Evolutionary conservation across 2,888 invertebrate genomes (phyloP), one percentile per base, ranked within the genome.

Genomic region (Heliconius cydno): DNA sequence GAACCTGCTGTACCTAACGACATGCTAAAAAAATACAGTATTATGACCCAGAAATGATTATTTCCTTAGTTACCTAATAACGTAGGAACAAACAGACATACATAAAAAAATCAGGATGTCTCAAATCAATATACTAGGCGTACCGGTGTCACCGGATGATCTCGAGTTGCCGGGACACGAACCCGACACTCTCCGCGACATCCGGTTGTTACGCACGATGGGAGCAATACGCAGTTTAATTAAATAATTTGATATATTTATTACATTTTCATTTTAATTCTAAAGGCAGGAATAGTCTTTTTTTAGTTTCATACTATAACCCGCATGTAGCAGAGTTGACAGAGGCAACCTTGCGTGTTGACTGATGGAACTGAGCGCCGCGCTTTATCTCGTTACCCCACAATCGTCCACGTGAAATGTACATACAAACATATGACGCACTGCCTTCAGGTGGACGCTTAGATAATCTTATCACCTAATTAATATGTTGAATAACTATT

Each of bases 131-230:
- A 60, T 10, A 3, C 60, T n/a, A 60, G 22, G 15, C 65, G 65
- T 25, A 28, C 28, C 38, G 77, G 75, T 75, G 46, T 30, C 75
- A 66, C 75, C 75, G 71, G 70, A 72, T 66, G 73, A 78, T 80
- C 72, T 80, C 76, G 80, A 71, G 77, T 80, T 66, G 80, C 80
- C 78, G 78, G 80, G 81, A 79, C 63, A 81, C 79, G 81, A 82
- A 83, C 81, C 72, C 72, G 82, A 84, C 80, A 81, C 82, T 79
- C 73, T 76, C 63, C 34, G n/a, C 75, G 60, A 66, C 81, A 80
- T 82, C 82, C 82, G 79, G 81, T 34, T 7, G 25, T 73, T 60
- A 34, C 22, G 34, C 73, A 38, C 22, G 34, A 72, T 34, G 57
- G 34, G 72, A n/a, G 57, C 28, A 72, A 57, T 57, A 57, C 22